phyloP scores from a whole-genome alignment of 1,140 invertebrate species.

The Vollenhovia emeryi region DNA sequence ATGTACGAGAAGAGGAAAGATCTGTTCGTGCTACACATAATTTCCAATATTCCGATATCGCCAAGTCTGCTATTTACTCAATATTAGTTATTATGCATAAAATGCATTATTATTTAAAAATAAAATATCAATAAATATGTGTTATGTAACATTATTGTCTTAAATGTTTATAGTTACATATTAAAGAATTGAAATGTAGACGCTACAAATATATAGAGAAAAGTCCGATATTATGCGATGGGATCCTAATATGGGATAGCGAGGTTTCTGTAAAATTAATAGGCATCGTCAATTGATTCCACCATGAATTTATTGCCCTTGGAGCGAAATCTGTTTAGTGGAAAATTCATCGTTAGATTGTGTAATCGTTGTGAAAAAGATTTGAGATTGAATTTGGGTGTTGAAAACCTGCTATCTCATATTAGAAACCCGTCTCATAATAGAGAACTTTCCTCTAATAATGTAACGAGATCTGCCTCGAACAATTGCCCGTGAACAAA shows the following conservation, averaged over 20 bases:
- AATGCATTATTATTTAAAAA: not conserved
- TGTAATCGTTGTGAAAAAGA: too few relatives aligned
- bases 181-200: not conserved
- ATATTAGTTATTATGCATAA: not conserved
- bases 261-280: too few relatives aligned
- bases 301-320: too few relatives aligned
- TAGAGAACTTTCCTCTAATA: too few relatives aligned
- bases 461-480: not conserved
- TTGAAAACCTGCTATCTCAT: too few relatives aligned
- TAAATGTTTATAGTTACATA: not conserved
- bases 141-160: not conserved
- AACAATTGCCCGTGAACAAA: not conserved
- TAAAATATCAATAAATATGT: slow-evolving; percentile 9
- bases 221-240: too few relatives aligned
- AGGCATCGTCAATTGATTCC: too few relatives aligned
- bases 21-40: not conserved
- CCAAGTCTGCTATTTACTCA: not conserved
- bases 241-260: too few relatives aligned
- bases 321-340: too few relatives aligned
- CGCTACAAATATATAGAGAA: not conserved
- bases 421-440: too few relatives aligned
- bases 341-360: too few relatives aligned
- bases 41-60: not conserved
- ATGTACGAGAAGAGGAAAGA: not conserved
- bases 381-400: too few relatives aligned